Evolutionary conservation across 2,888 invertebrate species (phyloP).

Genomic region (Drosophila anomalipes): DNA sequence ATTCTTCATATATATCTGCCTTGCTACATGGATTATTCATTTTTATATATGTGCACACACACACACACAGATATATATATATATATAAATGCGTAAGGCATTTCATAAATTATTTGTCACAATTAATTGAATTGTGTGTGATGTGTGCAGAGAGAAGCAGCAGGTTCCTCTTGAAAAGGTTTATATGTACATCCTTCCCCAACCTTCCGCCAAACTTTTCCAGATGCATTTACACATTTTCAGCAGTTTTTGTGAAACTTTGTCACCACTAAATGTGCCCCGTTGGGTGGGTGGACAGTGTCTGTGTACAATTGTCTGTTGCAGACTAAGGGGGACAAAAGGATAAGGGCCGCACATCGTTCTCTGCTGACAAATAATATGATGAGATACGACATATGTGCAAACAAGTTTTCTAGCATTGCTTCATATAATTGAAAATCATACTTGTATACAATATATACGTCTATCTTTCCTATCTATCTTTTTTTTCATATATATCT

Average conservation of each 20-base stretch:
- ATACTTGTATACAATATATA: conserved; percentile 51
- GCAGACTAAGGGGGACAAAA: conserved; percentile 53
- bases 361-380: conserved; percentile 83
- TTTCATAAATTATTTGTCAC: conserved; percentile 83
- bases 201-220: conserved; percentile 13
- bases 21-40: conserved; percentile 71
- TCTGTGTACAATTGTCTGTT: conserved; percentile 40
- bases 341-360: conserved; percentile 65
- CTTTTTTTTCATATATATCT: conserved; percentile 7
- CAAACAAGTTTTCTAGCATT: conserved; percentile 83
- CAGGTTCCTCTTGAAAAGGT: conserved; percentile 36
- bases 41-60: conserved; percentile 44
- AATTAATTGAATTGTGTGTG: conserved; percentile 84
- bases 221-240: conserved; percentile 55
- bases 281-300: conserved; percentile 1
- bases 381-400: conserved; percentile 86
- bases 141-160: conserved; percentile 39
- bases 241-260: conserved; percentile 65
- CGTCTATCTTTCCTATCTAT: background rate
- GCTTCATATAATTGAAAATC: conserved; percentile 84
- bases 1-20: conserved; percentile 82
- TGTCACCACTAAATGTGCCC: conserved; percentile 69
- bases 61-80: conserved; percentile 12
- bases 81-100: conserved; percentile 24
- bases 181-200: background rate